A percentile compares a stretch with the other conserved stretches of the same genome.
These are phyloP conservation scores for Trichonephila inaurata DNA, from an alignment of 1,140 invertebrate species.

Conservation along the genomic window DNA sequence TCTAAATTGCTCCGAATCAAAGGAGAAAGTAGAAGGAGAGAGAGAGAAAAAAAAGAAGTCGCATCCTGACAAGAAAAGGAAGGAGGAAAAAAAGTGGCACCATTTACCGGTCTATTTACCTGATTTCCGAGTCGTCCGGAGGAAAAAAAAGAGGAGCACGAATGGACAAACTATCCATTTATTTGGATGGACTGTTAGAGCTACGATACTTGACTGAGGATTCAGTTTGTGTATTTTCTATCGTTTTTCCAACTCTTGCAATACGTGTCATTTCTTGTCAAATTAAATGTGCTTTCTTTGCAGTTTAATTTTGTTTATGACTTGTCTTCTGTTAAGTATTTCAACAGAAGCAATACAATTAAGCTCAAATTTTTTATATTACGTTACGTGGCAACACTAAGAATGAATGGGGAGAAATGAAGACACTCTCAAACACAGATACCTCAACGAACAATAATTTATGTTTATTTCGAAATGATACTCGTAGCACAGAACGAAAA, in stretches of 20 bases:
- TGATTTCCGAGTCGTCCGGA: conserved; percentile 30
- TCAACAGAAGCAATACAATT: too few relatives aligned
- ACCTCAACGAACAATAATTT: too few relatives aligned
- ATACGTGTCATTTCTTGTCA: too few relatives aligned
- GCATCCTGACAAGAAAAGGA: conserved; percentile 20
- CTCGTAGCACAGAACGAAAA: too few relatives aligned
- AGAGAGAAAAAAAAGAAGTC: background rate
- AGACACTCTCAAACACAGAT: too few relatives aligned
- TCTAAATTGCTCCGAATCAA: conserved; percentile 27
- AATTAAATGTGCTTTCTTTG: too few relatives aligned
- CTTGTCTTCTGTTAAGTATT: too few relatives aligned
- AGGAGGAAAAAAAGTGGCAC: background rate
- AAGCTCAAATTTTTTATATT: too few relatives aligned
- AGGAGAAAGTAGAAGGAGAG: background rate
- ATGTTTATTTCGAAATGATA: too few relatives aligned
- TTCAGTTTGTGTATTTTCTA: background rate
- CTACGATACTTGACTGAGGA: background rate
- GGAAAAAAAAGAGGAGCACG: background rate
- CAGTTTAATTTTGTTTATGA: too few relatives aligned
- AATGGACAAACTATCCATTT: conserved; percentile 28
- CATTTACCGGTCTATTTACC: conserved; percentile 55
- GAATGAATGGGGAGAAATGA: too few relatives aligned
- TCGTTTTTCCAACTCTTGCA: background rate
- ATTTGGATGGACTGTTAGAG: background rate
- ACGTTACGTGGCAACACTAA: too few relatives aligned